Evolutionary conservation across 2,888 invertebrate genomes (phyloP), one percentile per base, ranked within the genome.

Genomic region (Homarus gammarus): DNA sequence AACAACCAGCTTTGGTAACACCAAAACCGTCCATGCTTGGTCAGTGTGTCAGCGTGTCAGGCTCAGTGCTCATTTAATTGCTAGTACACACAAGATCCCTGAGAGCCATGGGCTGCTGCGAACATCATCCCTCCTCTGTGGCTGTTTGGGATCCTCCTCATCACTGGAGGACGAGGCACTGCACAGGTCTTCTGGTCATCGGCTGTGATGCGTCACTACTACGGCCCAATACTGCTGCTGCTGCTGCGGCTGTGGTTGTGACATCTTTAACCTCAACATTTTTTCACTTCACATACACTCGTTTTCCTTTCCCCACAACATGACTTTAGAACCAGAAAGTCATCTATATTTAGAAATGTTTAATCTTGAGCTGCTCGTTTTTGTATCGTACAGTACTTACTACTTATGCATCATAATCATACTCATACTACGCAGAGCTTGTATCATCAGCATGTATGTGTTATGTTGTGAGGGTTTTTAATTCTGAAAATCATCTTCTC

Each of bases 101-200:
- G 82, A 87, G 87, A 87, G 87, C 87, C 87, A 51, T 61, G 64
- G 75, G 75, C 75, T 70, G 61, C 82, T 77, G 82, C 81, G 36
- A 75, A 56, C 33, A 40, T 12, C 78, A 51, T 22, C 51, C 73
- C 75, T 75, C 72, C 51, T 70, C 84, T 75, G 64, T 64, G 56
- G 75, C 77, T 72, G 68, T 83, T 27, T 40, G 79, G 51, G 78
- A 51, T 78, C 49, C n/a, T 84, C 83, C 84, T 84, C 40, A 70
- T n/a, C 73, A 40, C 87, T 70, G 83, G 77, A 79, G 83, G 77
- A 78, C 88, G 56, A 73, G 49, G 64, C 82, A 68, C 87, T 88
- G 83, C 83, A 83, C 68, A 88, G 88, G 88, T 88, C 88, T 79
- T 88, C 88, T 88, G 88, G 88, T 88, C 88, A 84, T 88, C 88